Evolutionary conservation across 2,113 vertebrate genomes (phyloP).

Genomic region (Empidonax traillii): DNA sequence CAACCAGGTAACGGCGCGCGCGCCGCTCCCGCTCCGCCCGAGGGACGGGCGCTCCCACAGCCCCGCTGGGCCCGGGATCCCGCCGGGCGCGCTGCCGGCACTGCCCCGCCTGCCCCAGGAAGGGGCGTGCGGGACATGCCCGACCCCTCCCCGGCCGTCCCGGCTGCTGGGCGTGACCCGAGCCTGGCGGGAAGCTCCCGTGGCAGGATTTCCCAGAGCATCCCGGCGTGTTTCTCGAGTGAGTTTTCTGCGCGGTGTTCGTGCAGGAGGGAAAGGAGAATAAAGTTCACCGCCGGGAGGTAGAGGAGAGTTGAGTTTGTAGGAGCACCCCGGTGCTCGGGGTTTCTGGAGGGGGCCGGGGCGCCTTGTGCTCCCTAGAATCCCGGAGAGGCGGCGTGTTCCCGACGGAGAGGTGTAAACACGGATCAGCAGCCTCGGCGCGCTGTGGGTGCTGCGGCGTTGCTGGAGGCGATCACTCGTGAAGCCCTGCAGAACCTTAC

Average conservation of each 20-base stretch:
- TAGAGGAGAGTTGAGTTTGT: neutral
- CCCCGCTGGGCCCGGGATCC: too few species aligned
- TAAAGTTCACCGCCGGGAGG: neutral
- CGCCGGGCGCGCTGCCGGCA: too few species aligned
- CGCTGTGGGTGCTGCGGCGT: neutral
- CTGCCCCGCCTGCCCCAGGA: too few species aligned
- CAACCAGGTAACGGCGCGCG: slow-evolving; percentile 37
- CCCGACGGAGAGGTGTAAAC: neutral
- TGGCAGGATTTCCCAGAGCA: neutral
- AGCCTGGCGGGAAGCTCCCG: neutral
- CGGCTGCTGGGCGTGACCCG: neutral
- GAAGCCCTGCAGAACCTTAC: too few species aligned
- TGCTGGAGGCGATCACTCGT: too few species aligned
- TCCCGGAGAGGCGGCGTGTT: neutral
- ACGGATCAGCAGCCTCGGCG: neutral
- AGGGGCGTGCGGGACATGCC: neutral
- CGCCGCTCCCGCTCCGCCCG: neutral
- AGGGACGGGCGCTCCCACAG: neutral
- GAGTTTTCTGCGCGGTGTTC: neutral
- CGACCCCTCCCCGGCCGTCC: neutral
- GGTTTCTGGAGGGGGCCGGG: neutral
- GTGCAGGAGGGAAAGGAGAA: neutral
- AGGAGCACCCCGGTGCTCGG: neutral
- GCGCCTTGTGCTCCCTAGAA: too few species aligned
- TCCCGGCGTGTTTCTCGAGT: neutral